phyloP scores from a whole-genome alignment of 2,888 invertebrate genomes.

The Orgyia antiqua region DNA sequence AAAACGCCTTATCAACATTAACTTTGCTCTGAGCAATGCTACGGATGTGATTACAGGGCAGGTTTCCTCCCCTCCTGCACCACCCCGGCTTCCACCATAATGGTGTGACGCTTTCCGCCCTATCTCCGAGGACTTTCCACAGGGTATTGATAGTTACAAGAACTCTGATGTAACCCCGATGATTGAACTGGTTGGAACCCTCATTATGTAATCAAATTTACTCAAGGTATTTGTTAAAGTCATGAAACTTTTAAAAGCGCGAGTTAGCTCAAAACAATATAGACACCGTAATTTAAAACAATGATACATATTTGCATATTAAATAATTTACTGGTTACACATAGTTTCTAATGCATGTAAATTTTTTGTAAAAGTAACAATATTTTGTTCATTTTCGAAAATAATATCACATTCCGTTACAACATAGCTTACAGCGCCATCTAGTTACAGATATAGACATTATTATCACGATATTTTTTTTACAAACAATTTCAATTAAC shows the following conservation, averaged over 20 bases:
- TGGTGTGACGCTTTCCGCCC: constrained; percentile 68
- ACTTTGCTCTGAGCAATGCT: constrained; percentile 75
- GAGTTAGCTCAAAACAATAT: constrained; percentile 31
- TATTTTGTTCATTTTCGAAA: too few relatives aligned
- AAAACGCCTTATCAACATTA: constrained; percentile 51
- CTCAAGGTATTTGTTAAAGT: constrained; percentile 14
- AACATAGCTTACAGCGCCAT: constrained; percentile 50
- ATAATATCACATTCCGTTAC: too few relatives aligned
- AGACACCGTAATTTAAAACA: not conserved
- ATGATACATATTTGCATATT: not conserved
- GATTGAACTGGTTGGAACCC: constrained; percentile 68
- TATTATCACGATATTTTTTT: too few relatives aligned
- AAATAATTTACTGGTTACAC: too few relatives aligned
- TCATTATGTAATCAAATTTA: accelerated
- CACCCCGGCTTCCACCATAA: constrained; percentile 52
- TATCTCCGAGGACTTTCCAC: constrained; percentile 78
- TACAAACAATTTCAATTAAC: too few relatives aligned
- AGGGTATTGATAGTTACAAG: constrained; percentile 54
- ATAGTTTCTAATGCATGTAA: too few relatives aligned
- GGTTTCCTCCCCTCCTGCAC: constrained; percentile 58
- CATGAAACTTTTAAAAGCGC: constrained; percentile 39
- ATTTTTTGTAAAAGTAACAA: too few relatives aligned
- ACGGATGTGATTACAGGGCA: constrained; percentile 38
- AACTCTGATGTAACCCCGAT: constrained; percentile 68
- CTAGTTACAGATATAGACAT: too few relatives aligned